Base-by-base conservation (phyloP, 2,888 invertebrate species). In the Epinotia brunnichana region DNA sequence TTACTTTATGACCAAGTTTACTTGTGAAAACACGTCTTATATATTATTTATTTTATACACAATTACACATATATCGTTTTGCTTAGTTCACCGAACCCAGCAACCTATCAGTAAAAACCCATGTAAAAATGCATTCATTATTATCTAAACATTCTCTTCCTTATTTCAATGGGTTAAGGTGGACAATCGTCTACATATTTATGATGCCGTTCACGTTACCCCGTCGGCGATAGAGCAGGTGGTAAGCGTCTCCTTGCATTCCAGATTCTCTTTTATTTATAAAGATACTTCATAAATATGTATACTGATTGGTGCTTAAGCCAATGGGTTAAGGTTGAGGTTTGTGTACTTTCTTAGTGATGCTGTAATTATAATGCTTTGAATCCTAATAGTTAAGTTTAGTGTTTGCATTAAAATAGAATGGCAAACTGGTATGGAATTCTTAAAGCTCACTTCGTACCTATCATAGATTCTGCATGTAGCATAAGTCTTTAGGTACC, bases 231-330 rank as follows among this genome's bases (percentile, higher is more conserved):
- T 15, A 29, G 13, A 21, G 66, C 66, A 66, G 66, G 66, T 66
- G 66, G 66, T 19, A 66, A 66, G 66, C 66, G 66, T 66, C 39
- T 56, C 57, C 66, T 41, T 41, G 10, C 66, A 66, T 66, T 56
- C 66, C 56, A n/a, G 54, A 5, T 66, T 54, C 41, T 66, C 53
- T 54, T 66, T 66, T 56, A 66, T 66, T 66, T 66, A 24, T 66
- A 35, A 21, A 44, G 15, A 19, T 21, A 15, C 56, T 56, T 57
- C 29, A 7, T 3, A n/a, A 29, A n/a, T 21, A 62, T 24, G 24
- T 44, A 61, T 44, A 61, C 41, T 48, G 5, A 7, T n/a, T n/a
- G n/a, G 13, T 48, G 48, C 48, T 48, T 17, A 9, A 48, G 11
- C 11, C 48, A 15, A 11, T 17, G 29, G 17, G 3, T 11, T 29